phyloP scores from a whole-genome alignment of 2,888 invertebrate genomes.

The Belgica antarctica region DNA sequence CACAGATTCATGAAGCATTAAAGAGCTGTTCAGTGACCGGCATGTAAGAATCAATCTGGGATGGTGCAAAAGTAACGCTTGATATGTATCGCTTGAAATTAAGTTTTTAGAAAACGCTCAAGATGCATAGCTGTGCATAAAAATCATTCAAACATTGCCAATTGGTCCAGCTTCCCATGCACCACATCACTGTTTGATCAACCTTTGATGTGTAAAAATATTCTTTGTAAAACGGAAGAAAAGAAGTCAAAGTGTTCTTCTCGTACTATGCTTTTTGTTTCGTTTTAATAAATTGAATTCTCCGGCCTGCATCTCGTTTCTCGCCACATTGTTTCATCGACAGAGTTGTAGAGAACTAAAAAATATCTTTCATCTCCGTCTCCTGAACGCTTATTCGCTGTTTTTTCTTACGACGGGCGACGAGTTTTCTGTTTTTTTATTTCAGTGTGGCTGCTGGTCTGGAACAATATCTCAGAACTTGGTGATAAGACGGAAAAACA shows the following conservation, averaged over 20 bases:
- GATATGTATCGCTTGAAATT: too few species aligned
- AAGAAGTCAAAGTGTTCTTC: conserved; percentile 1
- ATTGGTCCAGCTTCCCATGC: too few species aligned
- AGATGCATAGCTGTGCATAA: too few species aligned
- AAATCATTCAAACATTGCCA: too few species aligned
- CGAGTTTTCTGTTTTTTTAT: neutral
- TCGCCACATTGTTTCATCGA: neutral
- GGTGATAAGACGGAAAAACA: neutral
- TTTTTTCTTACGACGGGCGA: neutral
- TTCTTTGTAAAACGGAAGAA: conserved; percentile 11
- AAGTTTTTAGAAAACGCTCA: too few species aligned
- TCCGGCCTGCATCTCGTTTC: conserved; percentile 26
- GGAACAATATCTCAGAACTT: neutral
- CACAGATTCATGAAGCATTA: neutral
- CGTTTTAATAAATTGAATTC: conserved; percentile 29
- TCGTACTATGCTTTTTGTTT: neutral
- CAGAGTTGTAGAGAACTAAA: neutral
- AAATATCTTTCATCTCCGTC: neutral
- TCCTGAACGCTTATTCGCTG: neutral
- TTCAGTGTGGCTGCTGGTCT: neutral
- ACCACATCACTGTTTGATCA: too few species aligned
- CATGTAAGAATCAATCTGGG: too few species aligned
- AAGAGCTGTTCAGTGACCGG: neutral
- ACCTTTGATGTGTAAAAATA: neutral
- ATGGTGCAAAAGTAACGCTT: too few species aligned